Evolutionary conservation across 2,797 vertebrate species (phyloP), one percentile per base, ranked within the genome.

Genomic region (Cheirogaleus major): DNA sequence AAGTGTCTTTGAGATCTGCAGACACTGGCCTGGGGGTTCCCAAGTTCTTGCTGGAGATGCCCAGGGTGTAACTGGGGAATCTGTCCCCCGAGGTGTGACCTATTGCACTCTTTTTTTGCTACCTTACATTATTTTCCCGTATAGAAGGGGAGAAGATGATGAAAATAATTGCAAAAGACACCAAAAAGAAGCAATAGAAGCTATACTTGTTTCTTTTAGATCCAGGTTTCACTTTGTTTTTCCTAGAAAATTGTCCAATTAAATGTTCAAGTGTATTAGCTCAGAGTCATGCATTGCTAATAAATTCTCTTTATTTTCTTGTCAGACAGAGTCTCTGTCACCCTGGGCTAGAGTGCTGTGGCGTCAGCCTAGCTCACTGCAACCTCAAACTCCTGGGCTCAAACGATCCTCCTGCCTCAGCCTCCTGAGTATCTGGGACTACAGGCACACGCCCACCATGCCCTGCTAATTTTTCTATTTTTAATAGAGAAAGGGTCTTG

Each of bases 401-500:
- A 57, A 57, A 3, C 7, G 1, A 23, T 57, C 55, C 55, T 57
- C 20, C 55, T 2, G 3, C 55, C 55, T 57, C 55, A 23, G 55
- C 55, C 55, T 57, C 55, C 55, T 20, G 55, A 57, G 55, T 23
- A 38, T 22, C 8, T 57, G 3, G 55, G 55, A 57, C 22, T 23
- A 57, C 55, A 57, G 55, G 55, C 3, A 0, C 22, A 20, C 0
- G 1, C 7, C 7, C 22, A 57, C 55, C 38, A 38, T 4, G 38
- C 38, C 38, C 38, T 38, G 38, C 38, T 38, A 38, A 38, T 38
- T 38, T 38, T 38, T 38, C 38, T 38, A 38, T 38, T 38, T 38
- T 38, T 38, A 38, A 4, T 38, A 38, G 38, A 38, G 38, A 38
- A 38, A 38, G 38, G 38, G 38, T 38, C 38, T 38, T 38, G 38